phyloP scores from a whole-genome alignment of 2,113 vertebrate species.

The Apodemus sylvaticus region DNA sequence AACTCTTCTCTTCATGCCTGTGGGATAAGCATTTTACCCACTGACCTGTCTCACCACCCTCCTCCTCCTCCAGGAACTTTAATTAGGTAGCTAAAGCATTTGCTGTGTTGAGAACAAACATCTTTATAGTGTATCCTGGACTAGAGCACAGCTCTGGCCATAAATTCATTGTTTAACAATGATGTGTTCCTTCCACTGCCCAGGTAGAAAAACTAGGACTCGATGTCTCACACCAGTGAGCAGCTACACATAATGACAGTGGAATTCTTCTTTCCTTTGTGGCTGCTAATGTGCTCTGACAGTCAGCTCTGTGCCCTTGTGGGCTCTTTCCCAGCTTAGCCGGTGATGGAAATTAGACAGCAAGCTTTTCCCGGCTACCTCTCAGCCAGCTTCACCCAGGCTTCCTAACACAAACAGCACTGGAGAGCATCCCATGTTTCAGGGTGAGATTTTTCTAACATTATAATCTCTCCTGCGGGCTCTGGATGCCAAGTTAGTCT shows the following conservation, averaged over 20 bases:
- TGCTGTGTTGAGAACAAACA: slow-evolving; percentile 56
- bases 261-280: slow-evolving; percentile 91
- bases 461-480: not conserved
- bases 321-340: slow-evolving; percentile 94
- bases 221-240: slow-evolving; percentile 90
- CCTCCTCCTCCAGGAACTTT: not conserved
- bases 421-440: slow-evolving; percentile 57
- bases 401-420: slow-evolving; percentile 53
- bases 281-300: slow-evolving; percentile 94
- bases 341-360: slow-evolving; percentile 94
- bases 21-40: not conserved
- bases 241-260: slow-evolving; percentile 92
- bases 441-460: not conserved
- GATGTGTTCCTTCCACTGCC: slow-evolving; percentile 82
- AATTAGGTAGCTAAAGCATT: slow-evolving; percentile 35
- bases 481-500: not conserved
- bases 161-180: slow-evolving; percentile 76
- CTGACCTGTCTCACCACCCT: not conserved
- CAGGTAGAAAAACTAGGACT: slow-evolving; percentile 86
- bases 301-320: slow-evolving; percentile 97
- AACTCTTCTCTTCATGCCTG: not conserved
- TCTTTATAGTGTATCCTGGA: not conserved
- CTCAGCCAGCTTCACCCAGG: slow-evolving; percentile 71
- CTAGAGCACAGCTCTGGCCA: slow-evolving; percentile 45
- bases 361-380: slow-evolving; percentile 88